Evolutionary conservation across 2,888 invertebrate genomes (phyloP).

Genomic region (Xiphydria camelus): DNA sequence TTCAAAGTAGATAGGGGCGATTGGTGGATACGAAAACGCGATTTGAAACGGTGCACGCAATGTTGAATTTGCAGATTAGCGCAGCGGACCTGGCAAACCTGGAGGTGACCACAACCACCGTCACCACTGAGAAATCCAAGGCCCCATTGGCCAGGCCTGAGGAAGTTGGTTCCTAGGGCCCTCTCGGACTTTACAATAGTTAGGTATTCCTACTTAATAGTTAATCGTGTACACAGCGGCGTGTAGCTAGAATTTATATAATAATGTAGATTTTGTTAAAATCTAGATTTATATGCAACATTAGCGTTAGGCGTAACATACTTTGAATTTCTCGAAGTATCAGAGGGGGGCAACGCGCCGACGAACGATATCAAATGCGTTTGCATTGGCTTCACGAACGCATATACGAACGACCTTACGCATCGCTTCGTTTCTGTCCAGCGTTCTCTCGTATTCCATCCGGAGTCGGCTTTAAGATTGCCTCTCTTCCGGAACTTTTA

Average conservation of each 20-base stretch:
- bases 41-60: too few relatives aligned
- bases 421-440: too few relatives aligned
- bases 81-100: constrained; percentile 53
- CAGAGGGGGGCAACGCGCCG: too few relatives aligned
- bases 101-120: constrained; percentile 50
- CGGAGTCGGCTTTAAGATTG: too few relatives aligned
- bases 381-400: too few relatives aligned
- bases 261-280: constrained; percentile 42
- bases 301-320: constrained; percentile 25
- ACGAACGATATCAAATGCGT: too few relatives aligned
- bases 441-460: too few relatives aligned
- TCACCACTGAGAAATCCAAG: constrained; percentile 53
- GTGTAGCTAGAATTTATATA: constrained; percentile 43
- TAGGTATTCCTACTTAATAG: constrained; percentile 12
- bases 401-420: too few relatives aligned
- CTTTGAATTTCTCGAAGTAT: not conserved
- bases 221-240: constrained; percentile 39
- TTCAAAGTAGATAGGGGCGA: too few relatives aligned
- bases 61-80: constrained; percentile 48
- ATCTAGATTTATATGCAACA: constrained; percentile 48
- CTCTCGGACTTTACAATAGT: not conserved
- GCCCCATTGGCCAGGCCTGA: constrained; percentile 53
- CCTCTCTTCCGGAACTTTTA: too few relatives aligned
- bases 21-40: too few relatives aligned
- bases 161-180: constrained; percentile 50